Conservation (phyloP, 2,888 invertebrate genomes). For the Drosophila cognata region DNA sequence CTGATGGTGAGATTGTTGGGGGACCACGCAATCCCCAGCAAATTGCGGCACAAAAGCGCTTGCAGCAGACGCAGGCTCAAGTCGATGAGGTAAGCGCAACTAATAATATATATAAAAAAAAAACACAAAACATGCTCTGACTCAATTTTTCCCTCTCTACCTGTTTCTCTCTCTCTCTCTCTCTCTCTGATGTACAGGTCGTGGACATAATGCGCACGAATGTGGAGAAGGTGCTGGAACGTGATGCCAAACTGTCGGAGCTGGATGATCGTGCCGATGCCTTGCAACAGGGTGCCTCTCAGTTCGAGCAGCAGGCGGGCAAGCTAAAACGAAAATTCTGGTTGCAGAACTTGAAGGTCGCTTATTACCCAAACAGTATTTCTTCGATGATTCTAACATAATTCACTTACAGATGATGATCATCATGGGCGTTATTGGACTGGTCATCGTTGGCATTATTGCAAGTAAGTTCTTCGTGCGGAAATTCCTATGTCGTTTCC, state of each 20-base stretch:
- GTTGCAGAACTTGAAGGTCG: constrained; percentile 97
- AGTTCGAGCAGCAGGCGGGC: constrained; percentile 98
- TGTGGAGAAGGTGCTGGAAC: constrained; percentile 97
- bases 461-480: constrained; percentile 90
- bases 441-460: constrained; percentile 93
- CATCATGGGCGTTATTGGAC: constrained; percentile 93
- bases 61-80: constrained; percentile 94
- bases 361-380: neutral
- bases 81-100: constrained; percentile 89
- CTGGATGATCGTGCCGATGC: constrained; percentile 98
- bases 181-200: constrained; percentile 85
- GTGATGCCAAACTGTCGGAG: constrained; percentile 97
- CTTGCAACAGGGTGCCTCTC: constrained; percentile 96
- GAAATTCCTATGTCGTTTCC: constrained; percentile 27
- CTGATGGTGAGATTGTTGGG: constrained; percentile 92
- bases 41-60: constrained; percentile 92
- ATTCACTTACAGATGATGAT: constrained; percentile 91
- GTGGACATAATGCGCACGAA: constrained; percentile 98
- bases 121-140: neutral
- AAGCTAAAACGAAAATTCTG: constrained; percentile 98
- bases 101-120: neutral
- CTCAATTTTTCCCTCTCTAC: neutral
- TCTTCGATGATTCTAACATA: neutral
- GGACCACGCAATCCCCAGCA: constrained; percentile 94
- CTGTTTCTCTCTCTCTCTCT: too few relatives aligned